Conservation (phyloP, 2,113 vertebrate genomes). For the Lampris megalopsis region DNA sequence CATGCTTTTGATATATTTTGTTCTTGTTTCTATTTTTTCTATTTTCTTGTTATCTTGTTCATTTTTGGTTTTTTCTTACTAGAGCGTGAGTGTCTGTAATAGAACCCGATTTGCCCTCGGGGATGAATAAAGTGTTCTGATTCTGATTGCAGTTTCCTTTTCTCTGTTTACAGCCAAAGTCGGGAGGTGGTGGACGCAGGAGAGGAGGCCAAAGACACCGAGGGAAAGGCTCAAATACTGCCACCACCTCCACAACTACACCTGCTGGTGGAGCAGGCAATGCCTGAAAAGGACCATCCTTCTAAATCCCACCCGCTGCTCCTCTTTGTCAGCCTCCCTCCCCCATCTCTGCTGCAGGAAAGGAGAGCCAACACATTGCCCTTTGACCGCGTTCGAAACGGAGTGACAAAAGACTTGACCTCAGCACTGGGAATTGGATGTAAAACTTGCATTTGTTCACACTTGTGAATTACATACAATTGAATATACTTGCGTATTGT, state of each 20-base stretch:
- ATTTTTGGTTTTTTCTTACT: no score
- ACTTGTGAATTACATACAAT: no score
- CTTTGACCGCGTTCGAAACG: not conserved
- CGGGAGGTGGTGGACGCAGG: slow-evolving; percentile 87
- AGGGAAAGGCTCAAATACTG: slow-evolving; percentile 86
- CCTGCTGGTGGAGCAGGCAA: slow-evolving; percentile 78
- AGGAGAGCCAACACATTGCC: not conserved
- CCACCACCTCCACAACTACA: slow-evolving; percentile 65
- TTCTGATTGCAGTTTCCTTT: not conserved
- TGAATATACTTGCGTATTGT: no score
- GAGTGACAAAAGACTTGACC: no score
- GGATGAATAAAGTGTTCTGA: no score
- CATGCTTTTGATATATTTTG: no score
- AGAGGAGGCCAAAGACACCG: slow-evolving; percentile 95
- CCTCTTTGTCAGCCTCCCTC: not conserved
- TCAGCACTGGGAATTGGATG: not conserved
- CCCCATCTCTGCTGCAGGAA: not conserved
- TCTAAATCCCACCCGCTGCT: not conserved
- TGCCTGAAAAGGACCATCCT: slow-evolving; percentile 77
- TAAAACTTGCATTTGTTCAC: no score
- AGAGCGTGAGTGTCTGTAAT: no score
- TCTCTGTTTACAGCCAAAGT: slow-evolving; percentile 83
- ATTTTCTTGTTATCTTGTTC: no score
- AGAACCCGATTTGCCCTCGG: no score
- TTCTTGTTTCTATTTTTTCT: no score